Evolutionary conservation across 1,140 invertebrate species (phyloP).

Genomic region (Archivesica marissinica): DNA sequence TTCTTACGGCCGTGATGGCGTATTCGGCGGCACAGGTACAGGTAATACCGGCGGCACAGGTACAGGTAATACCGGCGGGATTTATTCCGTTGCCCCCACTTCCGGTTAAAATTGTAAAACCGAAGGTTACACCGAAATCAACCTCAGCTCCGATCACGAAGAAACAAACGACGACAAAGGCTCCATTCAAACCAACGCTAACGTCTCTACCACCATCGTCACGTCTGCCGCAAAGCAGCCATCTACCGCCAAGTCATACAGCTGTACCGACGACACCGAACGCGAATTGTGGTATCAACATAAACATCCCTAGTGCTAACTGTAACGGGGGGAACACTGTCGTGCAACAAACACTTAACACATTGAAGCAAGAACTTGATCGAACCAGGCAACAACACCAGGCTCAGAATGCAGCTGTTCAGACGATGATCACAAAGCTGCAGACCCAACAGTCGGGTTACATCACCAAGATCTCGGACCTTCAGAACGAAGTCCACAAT

Average conservation of each 20-base stretch:
- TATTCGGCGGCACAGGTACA: neutral
- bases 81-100: constrained; percentile 51
- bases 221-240: neutral
- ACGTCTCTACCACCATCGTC: neutral
- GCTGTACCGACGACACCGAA: neutral
- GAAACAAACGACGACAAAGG: constrained; percentile 4
- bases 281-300: constrained; percentile 20
- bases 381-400: constrained; percentile 22
- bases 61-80: constrained; percentile 32
- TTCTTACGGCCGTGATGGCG: neutral
- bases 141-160: neutral
- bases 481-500: constrained; percentile 49
- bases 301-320: constrained; percentile 40
- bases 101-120: constrained; percentile 16
- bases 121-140: constrained; percentile 12
- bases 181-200: constrained; percentile 2
- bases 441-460: constrained; percentile 43
- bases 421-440: constrained; percentile 25
- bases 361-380: constrained; percentile 48
- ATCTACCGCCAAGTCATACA: neutral
- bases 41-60: constrained; percentile 23
- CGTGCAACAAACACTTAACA: constrained; percentile 37
- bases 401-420: constrained; percentile 40
- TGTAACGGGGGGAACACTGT: constrained; percentile 41
- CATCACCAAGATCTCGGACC: constrained; percentile 42